Evolutionary conservation across 2,113 vertebrate genomes (phyloP).

Genomic region (Castor canadensis): DNA sequence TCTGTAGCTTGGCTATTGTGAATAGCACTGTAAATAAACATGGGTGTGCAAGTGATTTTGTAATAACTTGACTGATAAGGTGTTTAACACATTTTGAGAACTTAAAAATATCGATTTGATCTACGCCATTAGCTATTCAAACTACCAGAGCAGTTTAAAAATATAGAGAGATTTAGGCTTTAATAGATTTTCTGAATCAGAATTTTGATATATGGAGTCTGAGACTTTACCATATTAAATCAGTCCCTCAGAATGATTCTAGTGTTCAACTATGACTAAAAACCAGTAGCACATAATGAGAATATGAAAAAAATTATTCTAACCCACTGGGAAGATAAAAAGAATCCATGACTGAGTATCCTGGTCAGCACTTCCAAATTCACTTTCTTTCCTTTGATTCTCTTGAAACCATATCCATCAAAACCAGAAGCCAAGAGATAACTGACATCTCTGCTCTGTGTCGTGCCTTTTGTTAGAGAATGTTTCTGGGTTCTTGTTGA

Average conservation of each 20-base stretch:
- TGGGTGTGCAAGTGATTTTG: too few species aligned
- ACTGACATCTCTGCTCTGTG: background rate
- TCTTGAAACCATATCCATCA: background rate
- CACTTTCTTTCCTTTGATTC: slow-evolving; percentile 7
- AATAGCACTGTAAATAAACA: too few species aligned
- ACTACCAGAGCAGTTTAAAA: background rate
- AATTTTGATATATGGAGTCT: background rate
- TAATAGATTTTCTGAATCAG: background rate
- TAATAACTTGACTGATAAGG: too few species aligned
- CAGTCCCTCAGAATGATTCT: background rate
- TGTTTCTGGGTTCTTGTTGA: slow-evolving; percentile 4
- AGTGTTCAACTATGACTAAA: background rate
- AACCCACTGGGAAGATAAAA: background rate
- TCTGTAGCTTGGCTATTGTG: too few species aligned
- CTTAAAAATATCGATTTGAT: background rate
- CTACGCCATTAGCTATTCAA: background rate
- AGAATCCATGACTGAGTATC: background rate
- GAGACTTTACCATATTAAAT: background rate
- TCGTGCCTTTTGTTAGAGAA: background rate
- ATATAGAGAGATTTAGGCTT: background rate
- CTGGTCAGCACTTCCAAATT: background rate
- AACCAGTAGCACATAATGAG: background rate
- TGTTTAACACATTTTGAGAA: too few species aligned
- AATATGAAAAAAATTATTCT: background rate
- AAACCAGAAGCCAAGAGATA: slow-evolving; percentile 5